Evolutionary conservation across 2,888 invertebrate genomes (phyloP), one percentile per base, ranked within the genome.

Genomic region (Heliconius cydno): DNA sequence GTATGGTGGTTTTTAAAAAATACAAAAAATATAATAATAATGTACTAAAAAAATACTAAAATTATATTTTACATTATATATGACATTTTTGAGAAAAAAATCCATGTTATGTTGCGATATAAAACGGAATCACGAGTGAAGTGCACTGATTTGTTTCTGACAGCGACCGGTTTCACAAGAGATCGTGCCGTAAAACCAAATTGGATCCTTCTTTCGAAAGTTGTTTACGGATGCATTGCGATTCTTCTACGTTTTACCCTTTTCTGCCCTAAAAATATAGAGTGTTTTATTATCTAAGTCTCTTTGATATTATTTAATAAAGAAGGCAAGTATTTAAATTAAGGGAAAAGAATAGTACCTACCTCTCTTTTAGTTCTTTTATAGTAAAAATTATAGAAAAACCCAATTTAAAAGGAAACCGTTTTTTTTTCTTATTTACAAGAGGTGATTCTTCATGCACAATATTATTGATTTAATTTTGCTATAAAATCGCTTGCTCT

Each of bases 71-170:
- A 22, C n/a, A 30, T 30, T 30, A 34, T 22, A 3, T 34, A 34
- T 34, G 1, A 30, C 13, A n/a, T n/a, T 30, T 52, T 57, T 57
- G 1, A n/a, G n/a, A 72, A n/a, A 30, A 52, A 72, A 12, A 19
- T 46, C 19, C 52, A 22, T 72, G 30, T 19, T 19, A 71, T 28
- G 28, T 71, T 22, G 19, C 6, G 19, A 30, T 1, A 57, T 72
- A 57, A 72, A 72, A 72, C 25, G 1, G 34, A 74, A 38, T 63
- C 63, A 74, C 63, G 74, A 74, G 74, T 74, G 74, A 74, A 74
- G 74, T 74, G 74, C 63, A 74, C 63, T 74, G 73, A 74, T 74
- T 74, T 74, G 73, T 63, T 74, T 74, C 15, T 63, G 74, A 74
- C 74, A 74, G 74, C 41, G 63, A 60, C 74, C 74, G 63, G 63